Evolutionary conservation across 2,797 vertebrate genomes (phyloP).

Genomic region (Gymnopithys bicolor): DNA sequence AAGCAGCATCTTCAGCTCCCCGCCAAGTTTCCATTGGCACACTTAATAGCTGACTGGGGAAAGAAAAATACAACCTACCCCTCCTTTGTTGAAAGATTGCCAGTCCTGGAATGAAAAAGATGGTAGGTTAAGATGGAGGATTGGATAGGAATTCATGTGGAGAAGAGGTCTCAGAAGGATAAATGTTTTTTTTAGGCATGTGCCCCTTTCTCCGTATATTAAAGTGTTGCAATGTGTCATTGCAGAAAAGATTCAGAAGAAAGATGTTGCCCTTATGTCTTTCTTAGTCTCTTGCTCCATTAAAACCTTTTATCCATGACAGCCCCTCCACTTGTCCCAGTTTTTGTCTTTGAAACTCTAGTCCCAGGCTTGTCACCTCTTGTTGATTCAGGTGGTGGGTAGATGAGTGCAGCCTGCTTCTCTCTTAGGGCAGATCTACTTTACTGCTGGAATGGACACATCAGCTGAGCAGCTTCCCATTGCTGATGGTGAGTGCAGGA

Average conservation of each 20-base stretch:
- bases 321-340: neutral
- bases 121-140: conserved; percentile 24
- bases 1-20: conserved; percentile 21
- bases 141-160: conserved; percentile 25
- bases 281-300: neutral
- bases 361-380: neutral
- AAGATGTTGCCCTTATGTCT: neutral
- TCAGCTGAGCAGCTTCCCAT: neutral
- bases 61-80: conserved; percentile 58
- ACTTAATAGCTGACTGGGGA: conserved; percentile 51
- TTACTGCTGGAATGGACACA: neutral
- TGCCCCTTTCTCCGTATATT: neutral
- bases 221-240: neutral
- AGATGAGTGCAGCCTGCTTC: neutral
- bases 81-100: conserved; percentile 52
- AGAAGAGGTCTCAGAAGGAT: conserved; percentile 22
- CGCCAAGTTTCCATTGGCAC: conserved; percentile 67
- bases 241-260: neutral
- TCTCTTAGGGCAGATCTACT: neutral
- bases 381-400: accelerated
- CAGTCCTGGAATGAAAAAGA: conserved; percentile 47
- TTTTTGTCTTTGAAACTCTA: neutral
- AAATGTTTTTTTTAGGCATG: neutral
- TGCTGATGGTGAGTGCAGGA: accelerated
- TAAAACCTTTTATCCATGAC: neutral